Base-by-base conservation (phyloP, 2,797 vertebrate genomes). In the Lates japonicus region DNA sequence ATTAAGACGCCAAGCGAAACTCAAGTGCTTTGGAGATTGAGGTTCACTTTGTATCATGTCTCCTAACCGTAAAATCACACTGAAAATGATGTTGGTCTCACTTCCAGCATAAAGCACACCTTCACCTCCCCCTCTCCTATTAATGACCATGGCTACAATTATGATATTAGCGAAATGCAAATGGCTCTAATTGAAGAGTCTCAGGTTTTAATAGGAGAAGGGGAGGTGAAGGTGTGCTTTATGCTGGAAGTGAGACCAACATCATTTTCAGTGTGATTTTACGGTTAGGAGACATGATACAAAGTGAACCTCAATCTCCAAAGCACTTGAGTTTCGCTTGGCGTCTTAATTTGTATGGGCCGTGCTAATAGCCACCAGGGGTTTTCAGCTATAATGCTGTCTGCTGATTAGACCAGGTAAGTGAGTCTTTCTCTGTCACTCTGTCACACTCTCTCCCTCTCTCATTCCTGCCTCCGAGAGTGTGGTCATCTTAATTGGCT, bases 101-200 rank as follows among this genome's bases (percentile, higher is more conserved):
- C 90, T 92, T 92, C 80, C 85, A 86, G 75, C 80, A 85, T 89
- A 94, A 92, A 83, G 78, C 88, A 91, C 88, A 94, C 91, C 93
- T 91, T 92, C 90, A 88, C 91, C 85, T 89, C 77, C 92, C 89
- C 72, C n/a, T 54, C 91, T 81, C 90, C 87, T 83, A 93, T 92
- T 95, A 96, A 95, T 93, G 93, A 93, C 93, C 92, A 78, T 77
- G 87, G 91, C 94, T 92, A 92, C 95, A 96, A 95, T 95, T 96
- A 95, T 95, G 94, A 95, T 95, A 96, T 95, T 96, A 95, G 93
- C 88, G 86, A 94, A 93, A 95, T 95, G 95, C 95, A 95, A 96
- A 96, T 96, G 93, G 85, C 66, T 93, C 91, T 95, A 95, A 95
- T 95, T 96, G 93, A 94, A 95, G 93, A 93, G 93, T 94, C 94